A percentile compares a stretch with the other conserved stretches of the same genome.
Evolutionary conservation across 1,140 invertebrate genomes (phyloP).

Genomic region (Globodera rostochiensis): DNA sequence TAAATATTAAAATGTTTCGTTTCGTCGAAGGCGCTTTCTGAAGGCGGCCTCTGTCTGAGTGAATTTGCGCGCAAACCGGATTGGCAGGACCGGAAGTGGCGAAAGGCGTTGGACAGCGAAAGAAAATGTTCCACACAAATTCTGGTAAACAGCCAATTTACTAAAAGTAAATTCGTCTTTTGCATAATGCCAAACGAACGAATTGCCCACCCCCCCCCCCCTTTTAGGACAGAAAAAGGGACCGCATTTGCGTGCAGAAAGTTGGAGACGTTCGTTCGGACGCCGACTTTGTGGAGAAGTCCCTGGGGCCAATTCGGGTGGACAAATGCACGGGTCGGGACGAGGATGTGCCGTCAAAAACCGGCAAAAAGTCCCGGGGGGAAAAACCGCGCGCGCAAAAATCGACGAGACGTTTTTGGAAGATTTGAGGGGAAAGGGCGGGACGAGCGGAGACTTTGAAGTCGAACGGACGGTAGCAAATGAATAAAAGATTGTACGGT

Average conservation of each 20-base stretch:
- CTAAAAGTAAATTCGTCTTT: background rate
- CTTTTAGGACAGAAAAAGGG: background rate
- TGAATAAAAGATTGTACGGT: background rate
- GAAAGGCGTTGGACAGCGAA: background rate
- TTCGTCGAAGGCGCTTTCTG: background rate
- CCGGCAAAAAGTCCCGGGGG: background rate
- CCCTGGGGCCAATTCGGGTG: background rate
- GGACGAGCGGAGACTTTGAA: too few relatives aligned
- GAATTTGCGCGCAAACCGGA: constrained; percentile 2
- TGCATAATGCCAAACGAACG: background rate
- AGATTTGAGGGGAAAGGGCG: background rate
- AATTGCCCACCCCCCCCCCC: background rate
- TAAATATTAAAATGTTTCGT: background rate
- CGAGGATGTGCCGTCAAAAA: background rate
- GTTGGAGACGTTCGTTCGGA: background rate
- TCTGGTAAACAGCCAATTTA: background rate
- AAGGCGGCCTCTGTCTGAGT: background rate
- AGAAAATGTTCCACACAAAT: background rate
- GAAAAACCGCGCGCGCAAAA: background rate
- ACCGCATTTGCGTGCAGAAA: background rate
- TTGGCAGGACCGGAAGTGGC: background rate
- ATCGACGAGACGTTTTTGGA: background rate
- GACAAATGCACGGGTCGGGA: background rate
- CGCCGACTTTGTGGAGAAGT: background rate
- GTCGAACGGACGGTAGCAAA: background rate